Base-by-base conservation (phyloP, 2,113 vertebrate genomes). In the Zosterops japonicus region DNA sequence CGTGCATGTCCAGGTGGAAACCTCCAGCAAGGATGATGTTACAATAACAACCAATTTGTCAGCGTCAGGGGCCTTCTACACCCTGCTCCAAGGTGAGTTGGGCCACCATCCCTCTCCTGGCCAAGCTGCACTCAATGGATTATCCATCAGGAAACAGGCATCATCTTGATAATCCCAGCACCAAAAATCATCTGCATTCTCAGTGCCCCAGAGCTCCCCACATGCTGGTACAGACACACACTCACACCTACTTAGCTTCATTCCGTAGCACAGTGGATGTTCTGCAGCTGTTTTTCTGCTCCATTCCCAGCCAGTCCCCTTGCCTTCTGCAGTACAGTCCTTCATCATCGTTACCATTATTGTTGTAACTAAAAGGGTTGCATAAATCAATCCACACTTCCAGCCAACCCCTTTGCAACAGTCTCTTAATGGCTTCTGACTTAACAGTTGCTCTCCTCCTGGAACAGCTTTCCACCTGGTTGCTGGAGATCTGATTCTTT, bases 21-120 rank as follows among this genome's bases (percentile, higher is more conserved):
- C 98, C 41, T 99, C 99, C 93, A 99, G 97, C 98, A 99, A 99
- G 95, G 99, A 99, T 56, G 99, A 99, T 35, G 98, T 99, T 89
- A 99, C 98, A 6, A 98, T 99, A 96, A 99, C 99, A 83, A 99
- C 99, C 97, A 99, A 99, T 97, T 97, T 99, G 96, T 99, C 99
- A 1, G 99, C 99, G 16, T 99, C 99, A 0, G 99, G 99, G 55
- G 99, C 99, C 81, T 99, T 99, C 98, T 99, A 99, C 94, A 99
- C 99, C 12, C 98, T 99, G 59, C 98, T 99, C 91, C 99, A 99
- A 98, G 99, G 99, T 99, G 93, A 98, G 98, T 78, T 70, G 8
- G 55, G 42, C 63, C 19, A 11, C 42, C 20, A 42, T 50, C 39
- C 11, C 7, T 59, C 20, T 79, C 60, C 22, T 7, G 4, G 28